Evolutionary conservation across 1,140 invertebrate genomes (phyloP), one percentile per base, ranked within the genome.

Genomic region (Drosophila watanabei): DNA sequence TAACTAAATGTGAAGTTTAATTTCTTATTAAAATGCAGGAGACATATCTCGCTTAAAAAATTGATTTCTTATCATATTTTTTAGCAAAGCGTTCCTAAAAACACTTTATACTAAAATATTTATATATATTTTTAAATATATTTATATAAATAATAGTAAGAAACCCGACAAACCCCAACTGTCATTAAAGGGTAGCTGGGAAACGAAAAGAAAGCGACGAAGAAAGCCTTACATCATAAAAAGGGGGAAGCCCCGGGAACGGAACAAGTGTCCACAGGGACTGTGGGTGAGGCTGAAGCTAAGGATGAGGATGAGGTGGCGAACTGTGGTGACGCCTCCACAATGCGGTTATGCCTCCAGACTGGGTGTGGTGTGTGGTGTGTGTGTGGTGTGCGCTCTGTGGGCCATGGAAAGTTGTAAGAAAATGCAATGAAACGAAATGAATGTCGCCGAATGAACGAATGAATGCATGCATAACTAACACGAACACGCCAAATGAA

Each of bases 401-500:
- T 43, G 54, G 63, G 79, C 58, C 63, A 63, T 49, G 77, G 49
- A 49, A 75, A 85, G 78, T 80, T 80, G 77, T 85, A 81, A 80
- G 77, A 81, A 84, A 78, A 79, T 59, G 83, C 80, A 88, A 88
- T 88, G 85, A 88, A 89, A 89, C 63, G 85, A 84, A 89, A 88
- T 88, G 84, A 88, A 88, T 88, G 84, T 88, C 85, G 81, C 85
- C 79, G 85, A 84, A 83, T 66, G 80, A 80, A 75, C 56, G 64
- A 75, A 59, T 80, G 80, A 88, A 83, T 83, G 80, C 79, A 88
- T 85, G 78, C 85, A 88, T 85, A 88, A 89, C 86, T 89, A 88
- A 85, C 86, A 82, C 63, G 54, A 73, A n/a, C n/a, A n/a, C 64
- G 43, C 43, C 43, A 20, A 62, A 58, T 16, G 61, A 52, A 60